A percentile compares a stretch with the other conserved stretches of the same genome.
Evolutionary conservation across 2,797 vertebrate species (phyloP).

Genomic region (Malurus splendens): DNA sequence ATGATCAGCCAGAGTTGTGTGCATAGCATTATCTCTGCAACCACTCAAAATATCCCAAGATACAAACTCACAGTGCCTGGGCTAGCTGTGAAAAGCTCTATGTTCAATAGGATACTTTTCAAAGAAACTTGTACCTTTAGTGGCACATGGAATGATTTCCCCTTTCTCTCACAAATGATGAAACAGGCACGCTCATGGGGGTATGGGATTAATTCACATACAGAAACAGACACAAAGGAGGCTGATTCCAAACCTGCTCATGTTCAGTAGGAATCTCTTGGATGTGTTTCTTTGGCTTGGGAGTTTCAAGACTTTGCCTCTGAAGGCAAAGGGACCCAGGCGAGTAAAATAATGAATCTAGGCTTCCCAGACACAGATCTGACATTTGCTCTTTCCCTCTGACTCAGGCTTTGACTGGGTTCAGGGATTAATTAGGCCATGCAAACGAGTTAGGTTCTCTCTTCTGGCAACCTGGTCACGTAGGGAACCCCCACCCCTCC

Average conservation of each 20-base stretch:
- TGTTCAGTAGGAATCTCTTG: neutral
- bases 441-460: slow-evolving; percentile 38
- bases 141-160: neutral
- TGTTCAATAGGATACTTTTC: neutral
- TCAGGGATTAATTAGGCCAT: slow-evolving; percentile 46
- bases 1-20: neutral
- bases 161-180: neutral
- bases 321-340: slow-evolving; percentile 26
- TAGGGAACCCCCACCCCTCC: slow-evolving; percentile 10
- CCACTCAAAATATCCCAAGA: neutral
- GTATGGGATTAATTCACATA: slow-evolving; percentile 20
- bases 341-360: slow-evolving; percentile 27
- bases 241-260: slow-evolving; percentile 8
- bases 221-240: slow-evolving; percentile 22
- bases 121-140: neutral
- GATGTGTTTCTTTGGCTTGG: slow-evolving; percentile 1
- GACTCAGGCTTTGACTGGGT: slow-evolving; percentile 40
- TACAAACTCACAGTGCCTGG: neutral
- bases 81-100: neutral
- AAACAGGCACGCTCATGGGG: neutral
- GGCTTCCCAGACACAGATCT: slow-evolving; percentile 2
- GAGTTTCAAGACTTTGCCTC: neutral
- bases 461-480: slow-evolving; percentile 54
- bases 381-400: slow-evolving; percentile 25
- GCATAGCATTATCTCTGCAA: neutral